These are phyloP conservation scores for Terrapene triunguis DNA, from an alignment of 2,113 vertebrate species.

Conservation along the genomic window DNA sequence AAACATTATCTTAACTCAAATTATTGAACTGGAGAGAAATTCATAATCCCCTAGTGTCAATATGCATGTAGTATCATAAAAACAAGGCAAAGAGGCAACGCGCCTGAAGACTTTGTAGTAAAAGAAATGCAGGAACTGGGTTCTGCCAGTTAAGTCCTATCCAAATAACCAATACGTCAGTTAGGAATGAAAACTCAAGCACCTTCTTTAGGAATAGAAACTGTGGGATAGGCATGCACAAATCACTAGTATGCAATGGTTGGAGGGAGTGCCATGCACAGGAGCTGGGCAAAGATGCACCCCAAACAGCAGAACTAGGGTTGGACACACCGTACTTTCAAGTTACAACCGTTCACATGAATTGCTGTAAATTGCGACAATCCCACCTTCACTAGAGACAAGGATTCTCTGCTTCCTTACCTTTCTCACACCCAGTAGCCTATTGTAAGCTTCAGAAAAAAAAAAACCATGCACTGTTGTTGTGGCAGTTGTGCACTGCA, in stretches of 20 bases:
- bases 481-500: neutral
- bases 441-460: neutral
- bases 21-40: neutral
- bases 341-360: constrained; percentile 31
- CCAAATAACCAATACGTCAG: neutral
- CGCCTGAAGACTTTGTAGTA: constrained; percentile 9
- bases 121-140: constrained; percentile 21
- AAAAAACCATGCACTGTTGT: neutral
- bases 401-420: neutral
- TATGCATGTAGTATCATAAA: neutral
- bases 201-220: constrained; percentile 10
- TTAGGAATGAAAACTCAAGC: neutral
- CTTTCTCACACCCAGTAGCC: neutral
- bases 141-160: neutral
- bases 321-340: constrained; percentile 7
- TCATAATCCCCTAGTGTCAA: neutral
- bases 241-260: accelerated
- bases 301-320: constrained; percentile 29
- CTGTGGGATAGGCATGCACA: neutral
- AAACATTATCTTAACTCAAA: neutral
- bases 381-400: constrained; percentile 4
- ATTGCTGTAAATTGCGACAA: constrained; percentile 46
- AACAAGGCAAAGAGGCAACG: neutral
- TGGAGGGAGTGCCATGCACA: neutral
- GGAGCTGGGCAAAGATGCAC: neutral